Conservation (phyloP, 2,113 vertebrate species). For the Tympanuchus pallidicinctus region DNA sequence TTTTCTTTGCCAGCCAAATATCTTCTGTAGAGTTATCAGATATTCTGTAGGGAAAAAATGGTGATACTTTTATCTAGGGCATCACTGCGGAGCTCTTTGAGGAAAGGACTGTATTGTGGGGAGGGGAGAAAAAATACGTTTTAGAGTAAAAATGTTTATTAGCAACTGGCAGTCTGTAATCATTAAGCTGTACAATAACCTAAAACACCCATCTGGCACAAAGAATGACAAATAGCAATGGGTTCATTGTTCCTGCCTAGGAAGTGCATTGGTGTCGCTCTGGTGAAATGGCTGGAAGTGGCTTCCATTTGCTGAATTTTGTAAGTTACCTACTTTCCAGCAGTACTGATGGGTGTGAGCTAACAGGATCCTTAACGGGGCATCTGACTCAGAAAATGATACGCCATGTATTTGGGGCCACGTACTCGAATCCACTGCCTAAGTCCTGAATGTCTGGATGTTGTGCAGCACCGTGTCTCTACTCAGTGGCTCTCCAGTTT, state of each 20-base stretch:
- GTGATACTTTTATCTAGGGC: not conserved
- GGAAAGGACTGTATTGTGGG: not conserved
- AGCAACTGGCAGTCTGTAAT: not conserved
- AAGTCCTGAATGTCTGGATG: not conserved
- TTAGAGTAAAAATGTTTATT: not conserved
- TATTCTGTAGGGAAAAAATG: not conserved
- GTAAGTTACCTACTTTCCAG: not conserved
- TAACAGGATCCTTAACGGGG: not conserved
- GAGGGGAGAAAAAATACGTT: rapidly evolving
- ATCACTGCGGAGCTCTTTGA: not conserved
- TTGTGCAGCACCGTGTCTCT: not conserved
- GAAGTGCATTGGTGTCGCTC: not conserved
- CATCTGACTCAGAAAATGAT: not conserved
- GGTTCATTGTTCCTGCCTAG: not conserved
- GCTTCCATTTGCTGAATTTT: not conserved
- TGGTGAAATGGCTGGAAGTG: not conserved
- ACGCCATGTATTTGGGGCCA: not conserved
- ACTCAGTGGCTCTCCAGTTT: not conserved
- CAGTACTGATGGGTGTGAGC: not conserved
- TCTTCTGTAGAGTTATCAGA: not conserved
- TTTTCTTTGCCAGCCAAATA: not conserved
- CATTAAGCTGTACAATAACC: not conserved
- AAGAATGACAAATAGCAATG: not conserved
- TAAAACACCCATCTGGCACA: not conserved
- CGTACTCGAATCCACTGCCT: not conserved